Evolutionary conservation across 2,888 invertebrate species (phyloP), one percentile per base, ranked within the genome.

Genomic region (Heliconius ismenius): DNA sequence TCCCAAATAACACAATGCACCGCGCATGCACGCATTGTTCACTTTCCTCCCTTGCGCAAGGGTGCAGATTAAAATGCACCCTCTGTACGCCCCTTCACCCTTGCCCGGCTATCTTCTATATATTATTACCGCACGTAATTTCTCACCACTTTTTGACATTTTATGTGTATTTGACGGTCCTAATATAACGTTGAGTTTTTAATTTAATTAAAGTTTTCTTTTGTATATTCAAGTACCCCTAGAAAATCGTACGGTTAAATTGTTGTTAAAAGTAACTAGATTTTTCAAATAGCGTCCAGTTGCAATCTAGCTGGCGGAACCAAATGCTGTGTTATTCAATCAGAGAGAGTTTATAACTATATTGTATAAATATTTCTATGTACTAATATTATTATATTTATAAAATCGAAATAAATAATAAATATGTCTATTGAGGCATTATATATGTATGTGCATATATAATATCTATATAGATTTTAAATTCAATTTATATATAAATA

Each of bases 21-120:
- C 69, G 84, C 86, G 89, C 89, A 87, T 88, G 88, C 87, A 88
- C 75, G 81, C 82, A 85, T 90, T 89, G 86, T 89, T 83, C 83
- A 79, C 81, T 83, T 74, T 88, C 86, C 88, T 84, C 81, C 54
- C 73, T 79, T 81, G 79, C 73, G 78, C 81, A 81, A 82, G 83
- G 84, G 83, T 81, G 84, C 84, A 86, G 86, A 88, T 86, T 85
- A 82, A 81, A 83, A 83, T 83, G 81, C 84, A 84, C 89, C 88
- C 89, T 85, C 81, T 76, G 80, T 82, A 84, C 88, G n/a, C 70
- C 70, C 69, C 58, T 70, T 32, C 32, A 70, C 87, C 86, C 85
- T 84, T 82, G 79, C 80, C 79, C 78, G 79, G 80, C 84, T 81
- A 82, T 83, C 78, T 83, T 69, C 54, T 76, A 77, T 76, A 78